Evolutionary conservation across 2,113 vertebrate species (phyloP).

Genomic region (Semicossyphus pulcher): DNA sequence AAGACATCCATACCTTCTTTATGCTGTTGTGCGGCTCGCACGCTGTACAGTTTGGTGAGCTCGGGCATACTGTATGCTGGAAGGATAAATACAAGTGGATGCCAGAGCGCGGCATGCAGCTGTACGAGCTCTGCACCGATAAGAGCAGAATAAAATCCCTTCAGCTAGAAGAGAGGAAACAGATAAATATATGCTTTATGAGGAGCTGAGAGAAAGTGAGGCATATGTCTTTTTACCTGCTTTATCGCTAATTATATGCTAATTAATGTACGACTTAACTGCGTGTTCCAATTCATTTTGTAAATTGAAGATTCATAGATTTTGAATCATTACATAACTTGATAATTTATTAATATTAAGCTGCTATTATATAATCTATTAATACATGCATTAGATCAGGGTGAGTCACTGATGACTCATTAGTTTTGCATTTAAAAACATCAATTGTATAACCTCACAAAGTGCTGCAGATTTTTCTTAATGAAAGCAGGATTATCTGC

Average conservation of each 20-base stretch:
- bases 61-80: neutral
- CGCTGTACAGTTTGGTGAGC: slow-evolving; percentile 10
- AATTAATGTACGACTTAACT: slow-evolving; percentile 4
- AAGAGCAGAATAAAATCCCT: slow-evolving; percentile 30
- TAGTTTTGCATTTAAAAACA: slow-evolving; percentile 18
- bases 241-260: slow-evolving; percentile 16
- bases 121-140: slow-evolving; percentile 26
- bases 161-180: slow-evolving; percentile 20
- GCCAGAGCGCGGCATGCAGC: slow-evolving; percentile 5
- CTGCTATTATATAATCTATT: slow-evolving; percentile 1
- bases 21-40: neutral
- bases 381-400: slow-evolving; percentile 5
- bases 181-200: neutral
- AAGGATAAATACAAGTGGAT: slow-evolving; percentile 1
- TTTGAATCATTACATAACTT: slow-evolving; percentile 8
- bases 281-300: neutral
- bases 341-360: slow-evolving; percentile 18
- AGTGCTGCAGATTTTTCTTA: slow-evolving; percentile 21
- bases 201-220: neutral
- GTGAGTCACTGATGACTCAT: slow-evolving; percentile 30
- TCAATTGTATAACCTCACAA: slow-evolving; percentile 4
- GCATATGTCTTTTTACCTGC: neutral
- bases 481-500: slow-evolving; percentile 34
- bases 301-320: slow-evolving; percentile 10
- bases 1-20: neutral